Base-by-base conservation (phyloP, 2,888 invertebrate species). In the Aquatica leii region DNA sequence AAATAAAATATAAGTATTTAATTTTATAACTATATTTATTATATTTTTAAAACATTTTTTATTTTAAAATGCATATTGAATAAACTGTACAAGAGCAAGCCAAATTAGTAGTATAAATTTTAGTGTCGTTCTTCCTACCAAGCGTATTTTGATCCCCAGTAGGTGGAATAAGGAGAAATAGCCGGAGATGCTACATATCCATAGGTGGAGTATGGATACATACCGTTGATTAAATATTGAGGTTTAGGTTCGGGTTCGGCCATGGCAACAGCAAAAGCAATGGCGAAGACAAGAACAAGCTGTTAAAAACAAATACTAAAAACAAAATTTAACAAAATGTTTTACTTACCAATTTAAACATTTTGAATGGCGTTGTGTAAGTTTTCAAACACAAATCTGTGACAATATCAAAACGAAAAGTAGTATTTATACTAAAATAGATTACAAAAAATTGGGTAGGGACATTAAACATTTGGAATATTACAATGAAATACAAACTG, bases 181-280 rank as follows among this genome's bases (percentile, higher is more conserved):
- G n/a, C n/a, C n/a, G n/a, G n/a, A n/a, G n/a, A n/a, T n/a, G n/a
- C n/a, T n/a, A n/a, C n/a, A n/a, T n/a, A n/a, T n/a, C n/a, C n/a
- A 24, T 24, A 6, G 24, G 37, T 37, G 9, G 37, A 77, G 11
- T 71, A 68, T 3, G 68, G 75, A 57, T 76, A 48, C 6, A 78
- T 80, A 8, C 76, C 73, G 54, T 66, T 71, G 34, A 76, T 68
- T 2, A n/a, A 6, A 18, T 77, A 74, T 1, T 77, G 81, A 0
- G 82, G 76, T 2, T 62, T 51, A 79, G 82, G 66, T 2, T 76
- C 76, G 80, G 86, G 86, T 74, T 84, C 82, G 50, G 85, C 86
- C 74, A 84, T 80, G 56, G 85, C 85, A 82, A 86, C 73, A 69
- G 86, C 75, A 68, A 85, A 86, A 77, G 85, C 41, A n/a, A 61